Base-by-base conservation (phyloP, 2,113 vertebrate genomes). In the Mesitornis unicolor region DNA sequence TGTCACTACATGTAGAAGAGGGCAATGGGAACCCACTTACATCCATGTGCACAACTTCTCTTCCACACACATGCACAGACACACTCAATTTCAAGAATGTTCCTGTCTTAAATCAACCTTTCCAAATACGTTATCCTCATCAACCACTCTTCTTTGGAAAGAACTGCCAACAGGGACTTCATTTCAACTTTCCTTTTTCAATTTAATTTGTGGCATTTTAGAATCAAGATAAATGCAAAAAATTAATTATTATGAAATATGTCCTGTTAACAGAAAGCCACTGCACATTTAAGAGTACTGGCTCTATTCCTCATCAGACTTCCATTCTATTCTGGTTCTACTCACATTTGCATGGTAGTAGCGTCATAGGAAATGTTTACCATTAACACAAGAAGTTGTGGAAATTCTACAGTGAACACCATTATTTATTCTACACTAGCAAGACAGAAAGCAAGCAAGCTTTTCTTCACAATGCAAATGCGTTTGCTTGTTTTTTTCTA, bases 261-360 rank as follows among this genome's bases (percentile, higher is more conserved):
- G 5, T 51, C n/a, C 21, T 67, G 16, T 26, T 79, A 73, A 73
- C 16, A 90, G 68, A 54, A 96, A 83, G 40, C 40, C 83, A 69
- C 53, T 25, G 25, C 38, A 68, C 26, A 60, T 40, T 71, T 57
- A n/a, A 65, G 50, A 63, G 20, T 0, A 0, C 33, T 71, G 28
- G 8, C 18, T 91, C 33, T 57, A 33, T 50, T 48, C 51, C 13
- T 77, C 29, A 54, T 67, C 28, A 79, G 20, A 70, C 26, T 74
- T 81, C 29, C 40, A 42, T 50, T 77, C 42, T 79, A 1, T 60
- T 73, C 40, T 35, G 15, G 14, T 50, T 79, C 24, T 13, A 25
- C 13, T 93, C 31, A 69, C 7, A 65, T 86, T 83, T 77, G 17
- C 60, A 91, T 22, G 29, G 19, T 36, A 94, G 86, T 48, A 65